Base-by-base conservation (phyloP, 2,797 vertebrate species). In the Hypotaenidia okinawae region DNA sequence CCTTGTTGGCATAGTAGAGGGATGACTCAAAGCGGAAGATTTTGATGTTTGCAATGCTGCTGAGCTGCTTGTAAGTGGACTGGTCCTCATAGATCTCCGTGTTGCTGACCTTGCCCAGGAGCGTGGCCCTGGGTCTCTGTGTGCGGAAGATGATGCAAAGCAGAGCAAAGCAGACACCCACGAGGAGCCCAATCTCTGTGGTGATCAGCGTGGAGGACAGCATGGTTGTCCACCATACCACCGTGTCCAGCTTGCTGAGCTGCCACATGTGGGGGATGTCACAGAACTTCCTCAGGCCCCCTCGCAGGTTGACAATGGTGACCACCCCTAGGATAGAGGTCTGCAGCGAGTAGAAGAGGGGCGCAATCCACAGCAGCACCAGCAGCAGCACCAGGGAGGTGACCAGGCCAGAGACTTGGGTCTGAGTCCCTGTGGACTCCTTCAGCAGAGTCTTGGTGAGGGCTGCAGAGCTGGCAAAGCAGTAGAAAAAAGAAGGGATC, bases 1-100 rank as follows among this genome's bases (percentile, higher is more conserved):
- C 94, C 92, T 97, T 98, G 93, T 97, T 98, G 87, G 95, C 96
- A 62, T 97, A 97, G 86, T 97, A 97, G 23, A 98, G 95, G 13
- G 96, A 97, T 15, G 89, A 94, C 89, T 97, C 96, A 1, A 98
- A 98, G 43, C 91, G 87, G 87, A 97, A 97, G 81, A 97, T 97
- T 86, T 97, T 97, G 72, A 97, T 49, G 69, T 96, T 75, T 64
- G 96, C 58, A 47, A 97, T 77, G 67, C 66, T 96, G 78, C 84
- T 92, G 61, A 98, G 95, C 59, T 84, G 81, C 84, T 95, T 97
- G 77, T 97, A 97, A 33, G 92, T 17, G 8, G 95, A 89, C 87
- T 94, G 97, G 82, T 97, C 97, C 89, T 97, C 97, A 16, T 95
- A 97, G 74, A 97, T 81, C 57, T 97, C 96, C 0, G 84, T 97